Conservation (phyloP, 2,113 vertebrate species). For the Crypturellus undulatus region DNA sequence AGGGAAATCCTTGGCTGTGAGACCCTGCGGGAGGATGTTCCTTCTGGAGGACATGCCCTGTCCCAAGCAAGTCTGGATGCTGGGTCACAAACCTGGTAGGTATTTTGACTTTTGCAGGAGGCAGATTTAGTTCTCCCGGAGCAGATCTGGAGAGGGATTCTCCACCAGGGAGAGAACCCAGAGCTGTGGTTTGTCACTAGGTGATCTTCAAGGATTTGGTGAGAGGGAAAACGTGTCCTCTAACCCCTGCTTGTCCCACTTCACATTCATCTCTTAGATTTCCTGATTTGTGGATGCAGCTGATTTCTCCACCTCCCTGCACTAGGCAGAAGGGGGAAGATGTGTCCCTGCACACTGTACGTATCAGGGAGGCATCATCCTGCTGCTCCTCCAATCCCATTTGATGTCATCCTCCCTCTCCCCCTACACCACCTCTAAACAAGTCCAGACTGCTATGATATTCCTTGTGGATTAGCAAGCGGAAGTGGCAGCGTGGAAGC, state of each 20-base stretch:
- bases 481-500: neutral
- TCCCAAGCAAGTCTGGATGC: neutral
- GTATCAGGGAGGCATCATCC: neutral
- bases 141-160: neutral
- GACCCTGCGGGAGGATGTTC: accelerated
- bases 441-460: neutral
- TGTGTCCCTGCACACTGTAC: neutral
- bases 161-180: neutral
- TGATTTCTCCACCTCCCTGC: neutral
- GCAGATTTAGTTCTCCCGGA: neutral
- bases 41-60: neutral
- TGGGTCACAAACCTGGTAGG: neutral
- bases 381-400: neutral
- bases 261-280: neutral
- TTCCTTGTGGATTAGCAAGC: neutral
- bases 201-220: neutral
- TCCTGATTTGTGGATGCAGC: accelerated
- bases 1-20: neutral
- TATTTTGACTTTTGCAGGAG: neutral
- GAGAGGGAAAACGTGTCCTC: neutral
- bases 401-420: neutral
- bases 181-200: neutral
- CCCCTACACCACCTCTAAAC: neutral
- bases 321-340: neutral
- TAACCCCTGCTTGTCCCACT: accelerated